A percentile compares a stretch with the other conserved stretches of the same genome.
Evolutionary conservation across 2,888 invertebrate species (phyloP).

Genomic region (Nudaria mundana): DNA sequence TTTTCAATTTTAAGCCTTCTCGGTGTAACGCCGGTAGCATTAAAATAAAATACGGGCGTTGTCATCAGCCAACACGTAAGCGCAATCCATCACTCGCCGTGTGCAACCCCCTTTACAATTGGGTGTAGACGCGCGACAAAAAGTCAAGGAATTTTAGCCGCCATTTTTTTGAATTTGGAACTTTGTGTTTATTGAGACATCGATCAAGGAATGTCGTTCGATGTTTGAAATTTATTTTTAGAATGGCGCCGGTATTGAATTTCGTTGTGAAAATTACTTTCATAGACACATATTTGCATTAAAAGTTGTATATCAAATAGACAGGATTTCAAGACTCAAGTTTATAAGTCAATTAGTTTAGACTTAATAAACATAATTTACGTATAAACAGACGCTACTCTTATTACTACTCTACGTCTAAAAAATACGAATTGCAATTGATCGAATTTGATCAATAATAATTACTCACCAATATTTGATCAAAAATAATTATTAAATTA

Average conservation of each 20-base stretch:
- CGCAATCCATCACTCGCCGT: conserved; percentile 70
- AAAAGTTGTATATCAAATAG: no score
- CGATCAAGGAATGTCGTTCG: conserved; percentile 23
- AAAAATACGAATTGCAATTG: no score
- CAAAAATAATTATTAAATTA: no score
- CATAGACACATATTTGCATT: no score
- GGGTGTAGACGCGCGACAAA: conserved; percentile 42
- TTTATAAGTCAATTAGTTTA: no score
- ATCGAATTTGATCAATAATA: no score
- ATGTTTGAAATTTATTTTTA: conserved; percentile 10
- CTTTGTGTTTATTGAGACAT: conserved; percentile 19
- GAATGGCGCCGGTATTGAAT: conserved; percentile 4
- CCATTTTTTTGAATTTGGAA: conserved; percentile 20
- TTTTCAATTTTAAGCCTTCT: conserved; percentile 78
- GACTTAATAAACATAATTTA: no score
- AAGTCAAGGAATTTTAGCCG: conserved; percentile 26
- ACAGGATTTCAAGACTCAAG: no score
- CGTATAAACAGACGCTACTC: no score
- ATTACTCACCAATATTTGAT: no score
- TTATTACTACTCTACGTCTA: no score
- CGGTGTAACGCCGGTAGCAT: conserved; percentile 57
- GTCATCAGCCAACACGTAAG: conserved; percentile 74
- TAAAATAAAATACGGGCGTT: conserved; percentile 72
- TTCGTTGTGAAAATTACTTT: conserved; percentile 3
- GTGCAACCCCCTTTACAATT: conserved; percentile 48